Percentiles rank a stretch among this genome's conserved stretches.
phyloP scores from a whole-genome alignment of 2,888 invertebrate species.

The Apantesis nais region DNA sequence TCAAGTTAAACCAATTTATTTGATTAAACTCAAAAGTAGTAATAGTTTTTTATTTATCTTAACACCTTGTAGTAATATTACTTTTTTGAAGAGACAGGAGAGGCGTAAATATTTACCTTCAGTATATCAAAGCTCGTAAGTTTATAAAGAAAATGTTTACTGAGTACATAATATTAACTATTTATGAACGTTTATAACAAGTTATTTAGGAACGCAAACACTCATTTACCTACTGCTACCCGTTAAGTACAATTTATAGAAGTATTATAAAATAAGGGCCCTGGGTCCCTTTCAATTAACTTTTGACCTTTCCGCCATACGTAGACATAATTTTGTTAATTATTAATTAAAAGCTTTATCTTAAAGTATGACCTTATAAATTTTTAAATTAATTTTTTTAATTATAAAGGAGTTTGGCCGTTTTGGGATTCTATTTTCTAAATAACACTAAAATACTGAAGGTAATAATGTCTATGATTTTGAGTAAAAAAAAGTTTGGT shows the following conservation, averaged over 20 bases:
- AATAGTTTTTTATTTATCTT: background rate
- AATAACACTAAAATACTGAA: too few relatives aligned
- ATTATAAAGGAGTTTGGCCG: background rate
- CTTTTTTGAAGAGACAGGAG: background rate
- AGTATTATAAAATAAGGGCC: background rate
- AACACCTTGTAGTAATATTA: background rate
- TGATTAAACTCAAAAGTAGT: too few relatives aligned
- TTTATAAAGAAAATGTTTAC: constrained; percentile 11
- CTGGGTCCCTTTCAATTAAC: constrained; percentile 22
- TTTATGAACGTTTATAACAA: background rate
- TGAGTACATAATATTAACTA: background rate
- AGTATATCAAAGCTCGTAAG: constrained; percentile 33
- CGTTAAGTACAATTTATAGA: background rate
- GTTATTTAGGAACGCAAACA: background rate
- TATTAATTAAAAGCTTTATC: constrained; percentile 14
- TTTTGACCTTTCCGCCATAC: constrained; percentile 17
- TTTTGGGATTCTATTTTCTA: background rate
- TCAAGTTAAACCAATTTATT: too few relatives aligned
- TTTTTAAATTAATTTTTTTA: constrained; percentile 10
- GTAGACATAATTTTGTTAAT: constrained; percentile 20
- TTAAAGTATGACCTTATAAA: constrained; percentile 7
- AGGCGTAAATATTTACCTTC: constrained; percentile 33
- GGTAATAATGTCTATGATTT: too few relatives aligned
- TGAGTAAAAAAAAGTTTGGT: too few relatives aligned
- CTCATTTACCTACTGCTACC: background rate